phyloP scores from a whole-genome alignment of 2,888 invertebrate genomes.

The Heliconius cydno region DNA sequence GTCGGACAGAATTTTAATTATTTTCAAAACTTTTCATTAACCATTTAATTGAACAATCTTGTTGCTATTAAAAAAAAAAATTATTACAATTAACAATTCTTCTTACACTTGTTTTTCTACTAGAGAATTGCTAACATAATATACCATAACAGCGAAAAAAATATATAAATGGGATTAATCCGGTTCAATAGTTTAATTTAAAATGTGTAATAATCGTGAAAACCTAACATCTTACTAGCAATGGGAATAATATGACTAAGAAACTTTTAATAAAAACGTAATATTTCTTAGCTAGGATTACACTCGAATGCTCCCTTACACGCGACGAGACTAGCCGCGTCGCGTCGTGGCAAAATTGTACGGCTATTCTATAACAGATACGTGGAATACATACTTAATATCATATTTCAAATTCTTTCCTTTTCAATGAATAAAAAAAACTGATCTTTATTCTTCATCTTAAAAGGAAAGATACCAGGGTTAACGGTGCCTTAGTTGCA shows the following conservation, averaged over 20 bases:
- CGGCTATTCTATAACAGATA: not conserved
- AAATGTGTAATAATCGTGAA: too few relatives aligned
- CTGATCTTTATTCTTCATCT: too few relatives aligned
- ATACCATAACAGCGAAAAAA: too few relatives aligned
- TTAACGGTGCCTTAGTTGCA: too few relatives aligned
- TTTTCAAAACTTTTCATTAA: constrained; percentile 1
- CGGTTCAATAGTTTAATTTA: too few relatives aligned
- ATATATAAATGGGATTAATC: too few relatives aligned
- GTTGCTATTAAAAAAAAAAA: not conserved
- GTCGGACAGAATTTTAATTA: constrained; percentile 17
- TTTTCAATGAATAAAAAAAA: too few relatives aligned
- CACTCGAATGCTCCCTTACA: not conserved
- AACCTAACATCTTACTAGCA: too few relatives aligned
- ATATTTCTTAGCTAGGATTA: not conserved
- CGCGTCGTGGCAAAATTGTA: constrained; percentile 2
- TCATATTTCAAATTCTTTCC: not conserved
- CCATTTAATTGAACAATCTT: not conserved
- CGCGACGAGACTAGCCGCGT: not conserved
- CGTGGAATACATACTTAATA: not conserved
- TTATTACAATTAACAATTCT: not conserved
- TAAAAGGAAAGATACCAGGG: too few relatives aligned
- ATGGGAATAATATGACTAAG: not conserved
- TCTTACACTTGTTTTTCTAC: too few relatives aligned
- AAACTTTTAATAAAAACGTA: constrained; percentile 2
- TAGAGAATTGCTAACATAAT: too few relatives aligned